A percentile compares a stretch with the other conserved stretches of the same genome.
phyloP scores from a whole-genome alignment of 1,140 invertebrate species.

The Drosophila kohkoa region DNA sequence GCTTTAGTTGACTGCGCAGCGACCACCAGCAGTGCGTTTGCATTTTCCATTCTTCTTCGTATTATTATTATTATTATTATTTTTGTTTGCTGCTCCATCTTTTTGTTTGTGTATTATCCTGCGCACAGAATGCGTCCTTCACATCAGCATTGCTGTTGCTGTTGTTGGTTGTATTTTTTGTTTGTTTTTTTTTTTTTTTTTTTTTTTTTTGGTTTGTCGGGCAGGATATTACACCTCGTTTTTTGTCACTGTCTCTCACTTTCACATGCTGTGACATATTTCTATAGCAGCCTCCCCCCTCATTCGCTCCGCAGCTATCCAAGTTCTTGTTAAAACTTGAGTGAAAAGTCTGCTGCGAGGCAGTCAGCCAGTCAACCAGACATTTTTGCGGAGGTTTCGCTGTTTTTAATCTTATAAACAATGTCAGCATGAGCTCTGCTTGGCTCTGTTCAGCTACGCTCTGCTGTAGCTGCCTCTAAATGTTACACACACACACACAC shows the following conservation, averaged over 20 bases:
- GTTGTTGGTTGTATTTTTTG: neutral
- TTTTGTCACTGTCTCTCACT: constrained; percentile 76
- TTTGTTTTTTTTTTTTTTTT: constrained; percentile 7
- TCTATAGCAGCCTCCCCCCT: constrained; percentile 58
- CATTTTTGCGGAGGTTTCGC: constrained; percentile 56
- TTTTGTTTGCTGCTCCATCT: neutral
- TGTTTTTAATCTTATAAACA: constrained; percentile 72
- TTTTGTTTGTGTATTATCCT: constrained; percentile 30
- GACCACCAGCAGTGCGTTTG: constrained; percentile 40
- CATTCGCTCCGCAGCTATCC: neutral
- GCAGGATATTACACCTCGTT: constrained; percentile 79
- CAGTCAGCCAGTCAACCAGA: constrained; percentile 52
- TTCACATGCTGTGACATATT: constrained; percentile 80
- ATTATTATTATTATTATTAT: constrained; percentile 5
- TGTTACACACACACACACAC: constrained; percentile 40
- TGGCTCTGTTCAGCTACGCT: constrained; percentile 5
- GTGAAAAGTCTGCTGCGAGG: constrained; percentile 53
- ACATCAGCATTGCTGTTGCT: constrained; percentile 22
- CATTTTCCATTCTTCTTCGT: constrained; percentile 34
- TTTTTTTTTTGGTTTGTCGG: constrained; percentile 55
- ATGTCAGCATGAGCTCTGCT: constrained; percentile 67
- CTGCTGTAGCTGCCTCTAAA: constrained; percentile 43
- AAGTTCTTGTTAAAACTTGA: constrained; percentile 29
- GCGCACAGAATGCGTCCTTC: constrained; percentile 28
- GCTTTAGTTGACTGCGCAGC: constrained; percentile 16